phyloP scores from a whole-genome alignment of 2,888 invertebrate genomes.

The Cenopis cana region DNA sequence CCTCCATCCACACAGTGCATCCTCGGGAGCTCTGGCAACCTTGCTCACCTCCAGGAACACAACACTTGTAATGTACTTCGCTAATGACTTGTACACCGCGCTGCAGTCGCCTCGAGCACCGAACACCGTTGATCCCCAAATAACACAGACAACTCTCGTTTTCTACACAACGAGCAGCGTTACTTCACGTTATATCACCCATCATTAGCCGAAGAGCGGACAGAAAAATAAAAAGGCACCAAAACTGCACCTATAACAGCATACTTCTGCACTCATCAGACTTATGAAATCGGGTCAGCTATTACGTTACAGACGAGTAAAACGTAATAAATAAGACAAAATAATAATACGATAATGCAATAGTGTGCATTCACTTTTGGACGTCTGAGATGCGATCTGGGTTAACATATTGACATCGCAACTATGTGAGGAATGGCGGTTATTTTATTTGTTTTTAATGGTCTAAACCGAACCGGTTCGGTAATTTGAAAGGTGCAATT shows the following conservation, averaged over 20 bases:
- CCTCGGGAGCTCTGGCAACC: no score
- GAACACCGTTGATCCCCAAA: conserved; percentile 21
- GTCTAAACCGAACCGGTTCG: conserved; percentile 15
- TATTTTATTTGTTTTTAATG: conserved; percentile 31
- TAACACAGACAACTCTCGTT: conserved; percentile 32
- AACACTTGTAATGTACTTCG: no score
- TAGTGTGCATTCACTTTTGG: conserved; percentile 42
- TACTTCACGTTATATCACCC: conserved; percentile 28
- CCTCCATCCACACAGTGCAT: no score
- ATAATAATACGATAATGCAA: conserved; percentile 44
- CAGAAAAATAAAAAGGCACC: conserved; percentile 32
- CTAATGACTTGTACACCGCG: conserved; percentile 1
- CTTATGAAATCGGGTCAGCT: conserved; percentile 37
- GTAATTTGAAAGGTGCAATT: conserved; percentile 1
- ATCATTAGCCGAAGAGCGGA: conserved; percentile 36
- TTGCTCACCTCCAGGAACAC: no score
- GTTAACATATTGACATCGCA: conserved; percentile 39
- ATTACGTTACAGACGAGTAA: conserved; percentile 27
- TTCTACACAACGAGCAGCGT: conserved; percentile 14
- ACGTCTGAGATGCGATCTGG: conserved; percentile 24
- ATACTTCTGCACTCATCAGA: conserved; percentile 36
- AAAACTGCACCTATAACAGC: conserved; percentile 21
- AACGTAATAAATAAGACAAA: conserved; percentile 37
- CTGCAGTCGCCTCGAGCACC: neutral
- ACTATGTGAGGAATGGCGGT: conserved; percentile 13